Evolutionary conservation across 1,140 invertebrate species (phyloP), one percentile per base, ranked within the genome.

Genomic region (Calycopis cecrops): DNA sequence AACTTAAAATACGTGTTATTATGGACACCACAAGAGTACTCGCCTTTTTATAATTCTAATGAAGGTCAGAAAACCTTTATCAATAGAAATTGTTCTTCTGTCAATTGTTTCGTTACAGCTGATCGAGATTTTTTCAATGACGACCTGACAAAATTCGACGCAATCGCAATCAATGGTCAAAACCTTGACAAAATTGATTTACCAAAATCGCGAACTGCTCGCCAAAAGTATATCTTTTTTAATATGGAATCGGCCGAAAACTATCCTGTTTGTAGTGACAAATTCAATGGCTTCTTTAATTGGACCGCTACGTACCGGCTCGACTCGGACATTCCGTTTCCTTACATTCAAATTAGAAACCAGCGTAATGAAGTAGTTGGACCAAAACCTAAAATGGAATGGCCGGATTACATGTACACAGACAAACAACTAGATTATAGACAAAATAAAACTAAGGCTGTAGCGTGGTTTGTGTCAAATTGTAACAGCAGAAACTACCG

Each of bases 381-480:
- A 44, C 86, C 86, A 0, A 76, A 72, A 48, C 35, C 10, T 9
- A 54, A 80, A 37, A 79, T 87, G 70, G 18, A 57, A 21, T 88
- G 86, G 86, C 38, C 47, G n/a, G 62, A 71, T 48, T 56, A 54
- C 3, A n/a, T 34, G 16, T 28, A 35, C 11, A 12, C 4, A 4
- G 38, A 53, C 4, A 28, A 14, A 16, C 12, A 33, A 10, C 10
- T 14, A 12, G 18, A 53, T 44, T 44, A 34, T 9, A 33, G 38
- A 10, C 52, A 53, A 12, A 81, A 75, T 52, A 88, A 89, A 52
- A 88, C 62, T 9, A 90, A 88, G 57, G 72, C 85, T 0, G 90
- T 90, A 0, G 90, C 90, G 6, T 93, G 92, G 92, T 90, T 94
- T 62, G 91, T 93, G 1, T 92, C 91, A 38, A 91, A 94, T 71